Evolutionary conservation across 2,888 invertebrate genomes (phyloP).

Genomic region (Tipula vernalis): DNA sequence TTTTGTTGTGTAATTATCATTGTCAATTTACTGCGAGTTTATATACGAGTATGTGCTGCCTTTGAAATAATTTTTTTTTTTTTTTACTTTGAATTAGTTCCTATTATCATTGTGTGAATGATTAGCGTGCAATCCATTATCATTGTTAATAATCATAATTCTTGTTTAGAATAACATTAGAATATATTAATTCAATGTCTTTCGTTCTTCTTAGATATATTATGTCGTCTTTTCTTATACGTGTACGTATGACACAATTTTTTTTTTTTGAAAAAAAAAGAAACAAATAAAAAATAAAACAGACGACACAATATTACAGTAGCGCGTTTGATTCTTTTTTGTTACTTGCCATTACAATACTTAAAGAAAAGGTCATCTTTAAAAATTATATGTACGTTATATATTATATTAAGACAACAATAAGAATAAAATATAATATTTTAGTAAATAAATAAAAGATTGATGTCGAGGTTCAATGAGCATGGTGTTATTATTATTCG

Average conservation of each 20-base stretch:
- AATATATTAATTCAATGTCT: constrained; percentile 4
- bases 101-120: not conserved
- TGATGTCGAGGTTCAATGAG: constrained; percentile 8
- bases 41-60: not conserved
- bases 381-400: not conserved
- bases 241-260: not conserved
- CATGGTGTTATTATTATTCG: not conserved
- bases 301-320: not conserved
- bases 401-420: not conserved
- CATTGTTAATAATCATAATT: not conserved
- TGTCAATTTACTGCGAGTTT: not conserved
- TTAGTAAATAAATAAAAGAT: not conserved
- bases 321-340: not conserved
- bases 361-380: not conserved
- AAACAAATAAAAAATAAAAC: not conserved
- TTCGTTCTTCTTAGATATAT: not conserved
- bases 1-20: not conserved
- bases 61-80: not conserved
- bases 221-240: not conserved
- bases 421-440: not conserved
- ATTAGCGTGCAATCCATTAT: not conserved
- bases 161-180: not conserved
- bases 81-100: not conserved
- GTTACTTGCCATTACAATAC: not conserved
- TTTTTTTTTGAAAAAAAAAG: not conserved